Base-by-base conservation (phyloP, 2,113 vertebrate species). In the Cettia cetti region DNA sequence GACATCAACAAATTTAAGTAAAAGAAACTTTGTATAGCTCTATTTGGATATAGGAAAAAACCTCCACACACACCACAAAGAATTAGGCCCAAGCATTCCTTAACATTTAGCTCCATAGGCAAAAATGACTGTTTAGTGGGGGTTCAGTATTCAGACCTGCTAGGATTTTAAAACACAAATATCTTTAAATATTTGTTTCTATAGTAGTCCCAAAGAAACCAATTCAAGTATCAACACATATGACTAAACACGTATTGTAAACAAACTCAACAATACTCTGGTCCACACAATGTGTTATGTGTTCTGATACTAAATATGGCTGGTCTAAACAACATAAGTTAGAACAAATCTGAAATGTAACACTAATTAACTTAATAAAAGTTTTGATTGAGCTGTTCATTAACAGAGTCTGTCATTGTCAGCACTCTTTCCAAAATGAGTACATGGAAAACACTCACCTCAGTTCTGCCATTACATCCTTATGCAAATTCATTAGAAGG, bases 371-470 rank as follows among this genome's bases (percentile, higher is more conserved):
- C 24, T 47, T 39, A 53, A 65, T 26, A 65, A 42, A 82, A 80
- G 28, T 40, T 63, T 61, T 80, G n/a, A 91, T 28, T 52, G 23
- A 86, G 12, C 15, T 64, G 23, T 45, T 80, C 53, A n/a, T 20
- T 45, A 89, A 71, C 6, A 75, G 27, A 70, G 15, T 61, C 42
- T 83, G 39, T 35, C 31, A 40, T 5, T 30, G 7, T 63, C 23
- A 61, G 15, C 10, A 81, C 30, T 42, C 10, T 47, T 37, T 14
- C 57, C 53, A 86, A 60, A 93, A 69, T 24, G 14, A 79, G 28
- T 24, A 49, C 13, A 47, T 3, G n/a, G 44, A 76, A 89, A 89
- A 63, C 3, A 27, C 97, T 97, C 53, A 98, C 97, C 97, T 97
- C 37, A 82, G 79, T 94, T 95, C 96, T 88, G 90, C 52, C 47